Evolutionary conservation across 2,797 vertebrate species (phyloP), one percentile per base, ranked within the genome.

Genomic region (Tenualosa ilisha): DNA sequence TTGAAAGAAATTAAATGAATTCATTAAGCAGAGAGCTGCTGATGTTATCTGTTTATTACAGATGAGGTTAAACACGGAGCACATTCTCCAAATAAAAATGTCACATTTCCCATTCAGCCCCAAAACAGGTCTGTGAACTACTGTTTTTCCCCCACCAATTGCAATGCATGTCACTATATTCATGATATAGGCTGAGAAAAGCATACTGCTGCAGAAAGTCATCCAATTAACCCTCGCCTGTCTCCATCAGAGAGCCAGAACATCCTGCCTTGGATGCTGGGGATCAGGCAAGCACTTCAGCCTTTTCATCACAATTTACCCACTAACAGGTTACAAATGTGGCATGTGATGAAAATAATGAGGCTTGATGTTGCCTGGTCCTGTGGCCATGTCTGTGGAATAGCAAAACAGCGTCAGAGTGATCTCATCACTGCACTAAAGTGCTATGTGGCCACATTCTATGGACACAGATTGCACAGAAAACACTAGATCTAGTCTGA

Each of bases 341-440:
- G 94, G 91, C 93, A 94, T 93, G 92, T 94, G 93, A 95, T 94
- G 94, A 94, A 95, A 94, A 94, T 95, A 96, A 95, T 93, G 93
- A 95, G 93, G 91, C 90, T 93, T 94, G 94, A 94, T 94, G 93
- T 95, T 92, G 92, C 93, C 94, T 94, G 93, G 91, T 12, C 90
- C 92, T 91, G 92, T 82, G 15, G 91, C 91, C 92, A 89, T 92
- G 92, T 92, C 92, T 91, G 88, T 88, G 87, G 91, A 94, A 94
- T 94, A 91, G 88, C 89, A 94, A 93, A 92, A 85, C 86, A 89
- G 81, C 92, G 89, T 82, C 63, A 51, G 84, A 46, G 20, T 20
- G 17, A 79, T 46, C 72, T 79, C 40, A 79, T 2, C 40, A 20
- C 26, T 46, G 68, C 37, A 31, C 68, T 40, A 40, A 75, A 43